A percentile compares a stretch with the other conserved stretches of the same genome.
phyloP scores from a whole-genome alignment of 2,113 vertebrate genomes.

The Phylloscopus trochilus region DNA sequence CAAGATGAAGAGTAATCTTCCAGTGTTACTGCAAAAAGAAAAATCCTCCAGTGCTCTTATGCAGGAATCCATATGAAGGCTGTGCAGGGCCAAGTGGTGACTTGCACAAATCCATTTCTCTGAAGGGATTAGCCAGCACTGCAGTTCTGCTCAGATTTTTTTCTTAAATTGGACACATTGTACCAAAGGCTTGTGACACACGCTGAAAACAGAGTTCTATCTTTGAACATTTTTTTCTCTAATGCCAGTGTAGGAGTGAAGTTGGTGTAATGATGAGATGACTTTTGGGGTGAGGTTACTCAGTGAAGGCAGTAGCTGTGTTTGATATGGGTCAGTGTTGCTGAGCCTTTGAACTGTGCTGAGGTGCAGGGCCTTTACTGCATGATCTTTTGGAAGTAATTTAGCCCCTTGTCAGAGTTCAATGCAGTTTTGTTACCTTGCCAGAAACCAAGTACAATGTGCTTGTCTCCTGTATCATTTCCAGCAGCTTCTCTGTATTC shows the following conservation, averaged over 20 bases:
- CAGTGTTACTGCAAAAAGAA: background rate
- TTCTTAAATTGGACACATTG: background rate
- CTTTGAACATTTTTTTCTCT: background rate
- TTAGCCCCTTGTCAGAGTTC: background rate
- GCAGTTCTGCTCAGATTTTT: background rate
- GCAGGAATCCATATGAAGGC: background rate
- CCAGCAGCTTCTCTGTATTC: background rate
- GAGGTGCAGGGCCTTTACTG: background rate
- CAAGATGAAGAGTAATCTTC: background rate
- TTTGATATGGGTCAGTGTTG: background rate
- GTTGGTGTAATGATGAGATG: background rate
- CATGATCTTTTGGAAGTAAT: background rate
- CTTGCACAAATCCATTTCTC: background rate
- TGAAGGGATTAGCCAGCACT: background rate
- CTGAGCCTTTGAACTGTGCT: background rate
- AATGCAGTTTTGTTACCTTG: background rate
- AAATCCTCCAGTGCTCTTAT: fast-evolving
- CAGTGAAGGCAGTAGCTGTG: background rate
- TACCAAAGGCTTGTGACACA: background rate
- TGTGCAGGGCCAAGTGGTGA: background rate
- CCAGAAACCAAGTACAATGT: background rate
- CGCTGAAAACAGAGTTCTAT: background rate
- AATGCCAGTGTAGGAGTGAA: background rate
- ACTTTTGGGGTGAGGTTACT: background rate
- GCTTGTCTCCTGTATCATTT: background rate